Conservation (phyloP, 2,888 invertebrate species). For the Thereva nobilitata region DNA sequence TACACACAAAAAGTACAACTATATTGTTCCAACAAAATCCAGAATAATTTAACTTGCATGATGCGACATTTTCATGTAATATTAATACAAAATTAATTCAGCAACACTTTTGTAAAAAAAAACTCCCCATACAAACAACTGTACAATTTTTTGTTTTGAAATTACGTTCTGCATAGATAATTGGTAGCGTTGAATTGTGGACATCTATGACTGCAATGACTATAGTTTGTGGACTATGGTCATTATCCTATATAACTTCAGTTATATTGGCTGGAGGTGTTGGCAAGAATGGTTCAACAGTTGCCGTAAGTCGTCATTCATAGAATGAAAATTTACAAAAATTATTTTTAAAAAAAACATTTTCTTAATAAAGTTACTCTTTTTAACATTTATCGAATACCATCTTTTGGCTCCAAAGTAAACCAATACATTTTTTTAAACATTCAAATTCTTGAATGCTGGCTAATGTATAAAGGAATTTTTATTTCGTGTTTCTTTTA, state of each 20-base stretch:
- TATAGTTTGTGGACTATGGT: constrained; percentile 71
- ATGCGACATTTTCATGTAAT: background rate
- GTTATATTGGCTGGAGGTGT: constrained; percentile 90
- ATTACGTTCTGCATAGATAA: constrained; percentile 58
- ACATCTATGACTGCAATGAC: constrained; percentile 77
- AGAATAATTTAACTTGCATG: background rate
- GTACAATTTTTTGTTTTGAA: constrained; percentile 25
- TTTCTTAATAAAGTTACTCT: constrained; percentile 18
- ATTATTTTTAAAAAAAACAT: constrained; percentile 25
- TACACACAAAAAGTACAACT: background rate
- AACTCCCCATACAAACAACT: constrained; percentile 9
- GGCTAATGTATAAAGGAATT: constrained; percentile 9
- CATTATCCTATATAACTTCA: constrained; percentile 73
- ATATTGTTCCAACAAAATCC: background rate
- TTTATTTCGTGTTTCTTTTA: constrained; percentile 23
- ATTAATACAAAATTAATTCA: background rate
- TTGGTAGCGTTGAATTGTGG: constrained; percentile 70
- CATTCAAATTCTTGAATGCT: constrained; percentile 8
- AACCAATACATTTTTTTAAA: constrained; percentile 10
- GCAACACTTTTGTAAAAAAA: constrained; percentile 25
- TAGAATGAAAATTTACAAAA: constrained; percentile 31
- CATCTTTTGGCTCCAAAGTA: constrained; percentile 49
- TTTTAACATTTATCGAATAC: constrained; percentile 38
- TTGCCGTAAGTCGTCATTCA: constrained; percentile 81
- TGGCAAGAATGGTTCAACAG: constrained; percentile 99